Evolutionary conservation across 2,888 invertebrate genomes (phyloP).

Genomic region (Metacarcinus magister): DNA sequence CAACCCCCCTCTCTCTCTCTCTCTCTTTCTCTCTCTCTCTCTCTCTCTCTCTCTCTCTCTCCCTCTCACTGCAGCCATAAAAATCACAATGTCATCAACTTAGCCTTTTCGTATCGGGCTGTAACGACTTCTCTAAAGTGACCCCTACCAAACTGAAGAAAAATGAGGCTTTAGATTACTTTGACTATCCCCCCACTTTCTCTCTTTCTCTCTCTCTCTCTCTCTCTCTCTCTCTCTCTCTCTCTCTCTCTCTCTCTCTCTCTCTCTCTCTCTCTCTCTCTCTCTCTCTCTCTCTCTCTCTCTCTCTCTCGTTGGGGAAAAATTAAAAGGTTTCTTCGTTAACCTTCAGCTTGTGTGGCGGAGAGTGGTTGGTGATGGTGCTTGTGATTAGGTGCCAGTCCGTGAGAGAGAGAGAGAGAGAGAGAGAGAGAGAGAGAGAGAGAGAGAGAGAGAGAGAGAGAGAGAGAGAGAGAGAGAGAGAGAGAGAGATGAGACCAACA

Average conservation of each 20-base stretch:
- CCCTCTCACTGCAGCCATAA: slow-evolving; percentile 51
- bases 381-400: not conserved
- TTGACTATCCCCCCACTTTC: not conserved
- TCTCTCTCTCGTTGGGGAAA: not conserved
- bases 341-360: too few species aligned
- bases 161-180: slow-evolving; percentile 51
- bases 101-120: not conserved
- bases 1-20: not conserved
- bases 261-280: slow-evolving; percentile 22
- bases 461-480: slow-evolving; percentile 47
- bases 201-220: slow-evolving; percentile 47
- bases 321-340: not conserved
- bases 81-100: slow-evolving; percentile 58
- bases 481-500: not conserved
- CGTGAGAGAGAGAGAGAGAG: not conserved
- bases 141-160: slow-evolving; percentile 52
- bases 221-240: slow-evolving; percentile 50
- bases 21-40: not conserved
- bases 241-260: slow-evolving; percentile 44
- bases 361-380: not conserved
- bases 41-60: not conserved
- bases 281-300: slow-evolving; percentile 5
- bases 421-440: slow-evolving; percentile 34
- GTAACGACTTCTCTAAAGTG: slow-evolving; percentile 60
- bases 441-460: slow-evolving; percentile 7